Evolutionary conservation across 1,140 invertebrate species (phyloP).

Genomic region (Nasonia vitripennis): DNA sequence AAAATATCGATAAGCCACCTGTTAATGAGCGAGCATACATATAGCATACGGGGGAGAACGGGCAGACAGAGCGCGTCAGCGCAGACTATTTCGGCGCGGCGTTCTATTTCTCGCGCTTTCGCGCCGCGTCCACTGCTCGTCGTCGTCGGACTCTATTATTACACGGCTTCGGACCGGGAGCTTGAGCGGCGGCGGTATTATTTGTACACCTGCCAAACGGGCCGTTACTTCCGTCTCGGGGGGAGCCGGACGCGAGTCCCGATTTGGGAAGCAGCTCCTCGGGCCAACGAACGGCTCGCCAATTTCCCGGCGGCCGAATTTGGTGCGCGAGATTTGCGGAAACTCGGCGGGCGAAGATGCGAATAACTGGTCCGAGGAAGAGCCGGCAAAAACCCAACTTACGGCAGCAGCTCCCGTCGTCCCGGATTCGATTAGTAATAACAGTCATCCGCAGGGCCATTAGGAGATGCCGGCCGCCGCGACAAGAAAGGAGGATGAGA

Average conservation of each 20-base stretch:
- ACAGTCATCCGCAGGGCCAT: constrained; percentile 53
- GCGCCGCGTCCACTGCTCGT: constrained; percentile 39
- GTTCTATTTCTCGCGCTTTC: constrained; percentile 49
- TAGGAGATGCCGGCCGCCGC: constrained; percentile 5
- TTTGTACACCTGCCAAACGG: constrained; percentile 63
- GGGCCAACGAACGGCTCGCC: constrained; percentile 22
- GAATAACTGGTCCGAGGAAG: too few species aligned
- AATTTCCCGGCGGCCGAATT: background rate
- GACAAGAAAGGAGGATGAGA: constrained; percentile 9
- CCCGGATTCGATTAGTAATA: constrained; percentile 60
- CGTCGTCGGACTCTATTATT: constrained; percentile 62
- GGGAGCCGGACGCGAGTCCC: constrained; percentile 27
- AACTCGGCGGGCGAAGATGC: background rate
- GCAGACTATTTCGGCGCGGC: constrained; percentile 38
- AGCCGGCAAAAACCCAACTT: too few species aligned
- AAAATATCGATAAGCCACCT: constrained; percentile 11
- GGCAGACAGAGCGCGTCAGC: background rate
- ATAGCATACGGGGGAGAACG: too few species aligned
- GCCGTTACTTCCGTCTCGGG: constrained; percentile 61
- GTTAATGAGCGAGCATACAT: background rate
- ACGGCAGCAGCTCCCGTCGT: constrained; percentile 1
- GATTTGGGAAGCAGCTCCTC: constrained; percentile 44
- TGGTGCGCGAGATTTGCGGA: background rate
- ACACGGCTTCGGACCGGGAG: constrained; percentile 50
- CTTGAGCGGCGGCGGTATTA: constrained; percentile 53